A percentile compares a stretch with the other conserved stretches of the same genome.
phyloP scores from a whole-genome alignment of 2,888 invertebrate species.

The Tridacna crocea region DNA sequence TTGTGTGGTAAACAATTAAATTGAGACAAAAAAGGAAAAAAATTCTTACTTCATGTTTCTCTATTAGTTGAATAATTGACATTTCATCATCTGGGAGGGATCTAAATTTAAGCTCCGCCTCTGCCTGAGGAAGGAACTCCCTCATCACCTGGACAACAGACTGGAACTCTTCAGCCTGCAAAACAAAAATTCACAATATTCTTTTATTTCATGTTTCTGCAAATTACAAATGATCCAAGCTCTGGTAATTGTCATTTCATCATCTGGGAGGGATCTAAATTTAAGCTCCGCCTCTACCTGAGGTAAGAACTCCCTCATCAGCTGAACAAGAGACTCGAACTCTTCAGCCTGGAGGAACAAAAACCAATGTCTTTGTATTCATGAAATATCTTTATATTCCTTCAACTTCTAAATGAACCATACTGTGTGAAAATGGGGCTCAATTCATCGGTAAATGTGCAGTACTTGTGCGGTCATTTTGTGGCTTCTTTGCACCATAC shows the following conservation, averaged over 20 bases:
- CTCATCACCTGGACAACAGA: slow-evolving; percentile 82
- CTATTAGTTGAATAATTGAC: slow-evolving; percentile 82
- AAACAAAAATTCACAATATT: background rate
- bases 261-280: slow-evolving; percentile 81
- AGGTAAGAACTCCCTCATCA: slow-evolving; percentile 83
- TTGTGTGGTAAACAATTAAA: no score
- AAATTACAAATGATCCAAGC: no score
- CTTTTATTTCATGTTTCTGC: no score
- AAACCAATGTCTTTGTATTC: no score
- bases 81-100: slow-evolving; percentile 83
- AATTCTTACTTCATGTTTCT: slow-evolving; percentile 80
- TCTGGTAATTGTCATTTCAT: slow-evolving; percentile 82
- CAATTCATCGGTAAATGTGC: no score
- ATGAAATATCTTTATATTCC: no score
- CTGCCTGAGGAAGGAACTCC: slow-evolving; percentile 83
- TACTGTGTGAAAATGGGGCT: no score
- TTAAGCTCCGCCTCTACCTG: slow-evolving; percentile 83
- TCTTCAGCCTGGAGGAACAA: slow-evolving; percentile 58
- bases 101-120: slow-evolving; percentile 82
- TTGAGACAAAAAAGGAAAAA: background rate
- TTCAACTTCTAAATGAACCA: no score
- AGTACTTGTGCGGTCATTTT: no score
- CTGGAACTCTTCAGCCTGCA: slow-evolving; percentile 83
- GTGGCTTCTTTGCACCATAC: no score
- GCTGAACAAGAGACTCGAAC: slow-evolving; percentile 82